phyloP scores from a whole-genome alignment of 2,797 vertebrate species.

The Nannoperca australis region DNA sequence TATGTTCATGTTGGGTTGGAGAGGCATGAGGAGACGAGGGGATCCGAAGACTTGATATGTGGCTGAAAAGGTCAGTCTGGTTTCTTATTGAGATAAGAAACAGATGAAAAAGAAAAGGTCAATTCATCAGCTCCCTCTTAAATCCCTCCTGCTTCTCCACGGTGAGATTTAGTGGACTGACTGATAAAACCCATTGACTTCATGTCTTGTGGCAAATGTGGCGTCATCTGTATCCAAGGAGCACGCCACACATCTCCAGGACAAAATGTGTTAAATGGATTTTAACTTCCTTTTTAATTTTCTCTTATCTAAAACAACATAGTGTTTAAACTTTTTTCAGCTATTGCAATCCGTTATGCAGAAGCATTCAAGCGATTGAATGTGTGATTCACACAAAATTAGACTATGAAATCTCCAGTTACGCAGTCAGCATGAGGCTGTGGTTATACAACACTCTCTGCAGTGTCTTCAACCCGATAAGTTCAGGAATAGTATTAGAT shows the following conservation, averaged over 20 bases:
- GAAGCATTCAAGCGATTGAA: constrained; percentile 29
- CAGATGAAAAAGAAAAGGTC: constrained; percentile 83
- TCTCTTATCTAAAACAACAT: constrained; percentile 13
- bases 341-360: constrained; percentile 6
- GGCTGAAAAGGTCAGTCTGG: constrained; percentile 82
- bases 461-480: constrained; percentile 42
- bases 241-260: background rate
- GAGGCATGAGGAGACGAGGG: constrained; percentile 39
- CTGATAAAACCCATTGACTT: constrained; percentile 79
- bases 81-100: constrained; percentile 84
- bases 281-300: constrained; percentile 31
- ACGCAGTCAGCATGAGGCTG: constrained; percentile 40
- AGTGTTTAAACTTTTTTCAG: constrained; percentile 28
- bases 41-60: constrained; percentile 68
- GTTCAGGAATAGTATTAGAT: constrained; percentile 35
- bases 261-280: constrained; percentile 21
- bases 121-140: constrained; percentile 83
- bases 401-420: constrained; percentile 60
- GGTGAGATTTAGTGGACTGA: constrained; percentile 71
- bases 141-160: constrained; percentile 71
- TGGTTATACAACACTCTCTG: constrained; percentile 60
- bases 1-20: constrained; percentile 39
- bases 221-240: constrained; percentile 41
- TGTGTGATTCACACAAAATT: constrained; percentile 51
- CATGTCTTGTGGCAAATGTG: constrained; percentile 56